Evolutionary conservation across 2,888 invertebrate species (phyloP).

Genomic region (Dorcus parallelipipedus): DNA sequence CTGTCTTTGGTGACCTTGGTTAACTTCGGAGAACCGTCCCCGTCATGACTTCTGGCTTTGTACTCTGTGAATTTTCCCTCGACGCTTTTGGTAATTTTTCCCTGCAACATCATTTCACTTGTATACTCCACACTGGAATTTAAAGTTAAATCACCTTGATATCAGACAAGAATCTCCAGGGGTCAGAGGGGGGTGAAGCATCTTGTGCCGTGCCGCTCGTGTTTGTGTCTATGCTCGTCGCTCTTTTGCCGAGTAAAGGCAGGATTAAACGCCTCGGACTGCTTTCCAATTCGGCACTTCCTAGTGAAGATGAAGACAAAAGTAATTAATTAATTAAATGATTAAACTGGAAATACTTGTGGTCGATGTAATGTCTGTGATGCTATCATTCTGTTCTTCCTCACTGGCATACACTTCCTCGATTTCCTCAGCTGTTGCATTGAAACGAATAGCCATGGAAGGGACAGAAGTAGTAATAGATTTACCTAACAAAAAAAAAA

Average conservation of each 20-base stretch:
- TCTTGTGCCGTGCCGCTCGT: slow-evolving; percentile 27
- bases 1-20: slow-evolving; percentile 50
- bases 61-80: slow-evolving; percentile 72
- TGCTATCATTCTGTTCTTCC: slow-evolving; percentile 48
- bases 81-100: slow-evolving; percentile 73
- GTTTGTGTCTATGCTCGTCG: slow-evolving; percentile 56
- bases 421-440: slow-evolving; percentile 72
- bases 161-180: slow-evolving; percentile 71
- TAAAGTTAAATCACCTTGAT: slow-evolving; percentile 49
- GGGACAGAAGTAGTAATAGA: slow-evolving; percentile 48
- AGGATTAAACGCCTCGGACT: slow-evolving; percentile 58
- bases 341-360: neutral
- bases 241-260: slow-evolving; percentile 59
- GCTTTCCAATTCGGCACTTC: slow-evolving; percentile 37
- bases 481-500: slow-evolving; percentile 38
- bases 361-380: neutral
- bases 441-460: slow-evolving; percentile 65
- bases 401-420: slow-evolving; percentile 66
- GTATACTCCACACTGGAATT: neutral
- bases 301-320: neutral
- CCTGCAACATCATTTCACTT: slow-evolving; percentile 37
- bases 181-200: slow-evolving; percentile 58
- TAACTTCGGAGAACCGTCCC: slow-evolving; percentile 37
- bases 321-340: neutral
- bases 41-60: slow-evolving; percentile 47